Evolutionary conservation across 2,888 invertebrate species (phyloP).

Genomic region (Torymus tubicola): DNA sequence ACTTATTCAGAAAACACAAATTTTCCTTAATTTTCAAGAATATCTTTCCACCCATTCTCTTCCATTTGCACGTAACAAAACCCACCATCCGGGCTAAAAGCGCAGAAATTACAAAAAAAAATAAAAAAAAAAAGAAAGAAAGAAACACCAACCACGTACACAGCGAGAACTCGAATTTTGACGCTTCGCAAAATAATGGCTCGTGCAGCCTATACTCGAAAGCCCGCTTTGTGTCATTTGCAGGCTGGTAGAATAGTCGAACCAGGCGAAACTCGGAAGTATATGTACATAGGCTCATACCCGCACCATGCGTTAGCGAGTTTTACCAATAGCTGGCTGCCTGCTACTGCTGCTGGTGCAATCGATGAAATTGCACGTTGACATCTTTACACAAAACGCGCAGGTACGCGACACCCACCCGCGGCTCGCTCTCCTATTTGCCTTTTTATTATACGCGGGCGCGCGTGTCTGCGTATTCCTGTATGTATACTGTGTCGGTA

Average conservation of each 20-base stretch:
- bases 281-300: slow-evolving; percentile 2
- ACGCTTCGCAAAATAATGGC: slow-evolving; percentile 22
- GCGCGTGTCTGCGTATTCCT: no score
- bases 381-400: slow-evolving; percentile 41
- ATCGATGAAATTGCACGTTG: slow-evolving; percentile 55
- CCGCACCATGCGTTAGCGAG: slow-evolving; percentile 11
- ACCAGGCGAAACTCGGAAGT: slow-evolving; percentile 21
- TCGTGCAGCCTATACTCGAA: slow-evolving; percentile 10
- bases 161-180: slow-evolving; percentile 24
- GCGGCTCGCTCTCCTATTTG: slow-evolving; percentile 8
- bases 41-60: no score
- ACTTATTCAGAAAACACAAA: no score
- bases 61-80: no score
- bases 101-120: no score
- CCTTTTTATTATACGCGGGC: slow-evolving; percentile 11
- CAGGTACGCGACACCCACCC: background rate
- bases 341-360: slow-evolving; percentile 22
- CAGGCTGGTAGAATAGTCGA: slow-evolving; percentile 26
- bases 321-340: slow-evolving; percentile 49
- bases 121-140: background rate
- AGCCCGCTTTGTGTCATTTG: slow-evolving; percentile 37
- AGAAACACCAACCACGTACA: background rate
- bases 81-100: no score
- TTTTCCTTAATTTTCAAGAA: no score
- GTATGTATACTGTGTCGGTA: no score